These are phyloP conservation scores for Caradrina kadenii DNA, from an alignment of 2,888 invertebrate genomes.

Conservation along the genomic window DNA sequence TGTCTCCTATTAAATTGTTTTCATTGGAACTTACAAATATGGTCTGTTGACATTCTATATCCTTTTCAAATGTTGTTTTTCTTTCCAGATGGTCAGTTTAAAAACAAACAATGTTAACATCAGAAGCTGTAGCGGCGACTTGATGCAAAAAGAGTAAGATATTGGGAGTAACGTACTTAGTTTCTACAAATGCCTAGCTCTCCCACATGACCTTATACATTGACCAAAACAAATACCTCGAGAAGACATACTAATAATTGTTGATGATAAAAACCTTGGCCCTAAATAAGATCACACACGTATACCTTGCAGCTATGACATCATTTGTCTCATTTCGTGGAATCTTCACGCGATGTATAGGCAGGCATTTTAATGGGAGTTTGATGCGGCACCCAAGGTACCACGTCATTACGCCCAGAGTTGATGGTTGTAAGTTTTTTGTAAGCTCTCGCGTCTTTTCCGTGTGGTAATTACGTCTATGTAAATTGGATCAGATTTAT, in stretches of 20 bases:
- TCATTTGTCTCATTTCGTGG: conserved; percentile 69
- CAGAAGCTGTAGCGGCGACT: conserved; percentile 7
- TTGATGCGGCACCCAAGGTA: conserved; percentile 77
- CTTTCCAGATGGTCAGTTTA: background rate
- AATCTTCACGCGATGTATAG: conserved; percentile 61
- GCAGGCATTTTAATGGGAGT: conserved; percentile 82
- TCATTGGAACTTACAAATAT: conserved; percentile 27
- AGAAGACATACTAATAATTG: conserved; percentile 30
- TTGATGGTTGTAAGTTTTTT: conserved; percentile 60
- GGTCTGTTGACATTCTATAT: conserved; percentile 29
- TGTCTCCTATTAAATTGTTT: conserved; percentile 21
- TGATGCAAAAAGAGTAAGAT: conserved; percentile 18
- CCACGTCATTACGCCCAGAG: conserved; percentile 70
- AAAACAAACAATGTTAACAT: background rate
- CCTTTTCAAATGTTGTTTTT: conserved; percentile 29
- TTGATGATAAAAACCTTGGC: conserved; percentile 25
- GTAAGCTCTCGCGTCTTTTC: conserved; percentile 59
- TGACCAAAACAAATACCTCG: conserved; percentile 30
- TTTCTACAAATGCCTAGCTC: conserved; percentile 5
- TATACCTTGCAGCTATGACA: conserved; percentile 65
- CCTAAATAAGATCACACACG: conserved; percentile 52
- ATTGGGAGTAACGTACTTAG: conserved; percentile 4
- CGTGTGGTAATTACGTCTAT: conserved; percentile 83
- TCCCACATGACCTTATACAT: conserved; percentile 12
- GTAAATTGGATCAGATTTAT: conserved; percentile 87